Percentiles rank a stretch among this genome's conserved stretches.
Evolutionary conservation across 1,140 invertebrate genomes (phyloP).

Genomic region (Samia ricini): DNA sequence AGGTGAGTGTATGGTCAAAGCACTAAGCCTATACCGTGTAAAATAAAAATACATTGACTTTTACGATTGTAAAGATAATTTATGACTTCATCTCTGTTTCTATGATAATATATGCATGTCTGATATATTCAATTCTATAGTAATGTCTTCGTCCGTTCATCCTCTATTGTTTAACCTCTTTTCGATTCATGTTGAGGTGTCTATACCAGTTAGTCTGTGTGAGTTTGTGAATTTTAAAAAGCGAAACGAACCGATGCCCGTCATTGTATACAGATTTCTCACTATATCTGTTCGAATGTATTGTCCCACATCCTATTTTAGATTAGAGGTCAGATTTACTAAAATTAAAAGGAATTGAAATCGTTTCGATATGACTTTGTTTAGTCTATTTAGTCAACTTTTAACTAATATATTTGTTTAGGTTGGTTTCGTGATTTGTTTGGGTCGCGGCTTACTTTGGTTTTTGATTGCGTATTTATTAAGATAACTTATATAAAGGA

Average conservation of each 20-base stretch:
- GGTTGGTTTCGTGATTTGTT: no score
- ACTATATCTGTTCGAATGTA: neutral
- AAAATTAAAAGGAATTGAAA: neutral
- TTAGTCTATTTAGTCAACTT: neutral
- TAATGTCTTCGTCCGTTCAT: neutral
- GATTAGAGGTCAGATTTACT: neutral
- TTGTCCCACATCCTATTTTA: neutral
- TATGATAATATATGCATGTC: neutral
- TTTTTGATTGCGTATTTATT: no score
- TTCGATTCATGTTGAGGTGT: neutral
- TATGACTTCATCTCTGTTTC: no score
- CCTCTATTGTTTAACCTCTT: conserved; percentile 11
- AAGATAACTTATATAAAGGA: no score
- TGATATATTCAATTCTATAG: neutral
- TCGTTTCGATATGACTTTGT: neutral
- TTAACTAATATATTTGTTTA: no score
- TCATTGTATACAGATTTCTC: neutral
- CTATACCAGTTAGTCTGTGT: conserved; percentile 8
- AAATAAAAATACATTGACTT: no score
- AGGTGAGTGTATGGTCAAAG: no score
- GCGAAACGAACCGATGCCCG: conserved; percentile 9
- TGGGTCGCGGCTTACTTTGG: no score
- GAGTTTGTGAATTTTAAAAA: conserved; percentile 29
- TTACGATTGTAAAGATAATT: no score
- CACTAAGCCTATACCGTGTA: no score